Evolutionary conservation across 2,888 invertebrate genomes (phyloP), one percentile per base, ranked within the genome.

Genomic region (Zygothrica quintamaculata): DNA sequence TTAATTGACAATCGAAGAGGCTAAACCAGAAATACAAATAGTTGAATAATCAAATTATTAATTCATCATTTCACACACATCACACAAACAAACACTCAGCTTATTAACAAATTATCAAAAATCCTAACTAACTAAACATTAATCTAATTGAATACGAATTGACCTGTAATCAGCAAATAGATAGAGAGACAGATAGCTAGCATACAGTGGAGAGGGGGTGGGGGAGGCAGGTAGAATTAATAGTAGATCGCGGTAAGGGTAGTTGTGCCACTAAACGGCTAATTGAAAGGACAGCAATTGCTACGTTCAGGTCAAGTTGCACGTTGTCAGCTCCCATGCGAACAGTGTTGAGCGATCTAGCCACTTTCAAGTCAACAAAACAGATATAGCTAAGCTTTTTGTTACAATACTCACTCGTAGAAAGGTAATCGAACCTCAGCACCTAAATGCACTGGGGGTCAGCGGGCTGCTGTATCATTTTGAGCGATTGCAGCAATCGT

Each of bases 1-100:
- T 84, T 87, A 80, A 50, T 65, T 65, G 57, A 33, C 31, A 65
- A 39, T 67, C 61, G 44, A 57, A 52, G 62, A 46, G 46, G 22
- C 87, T 80, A 31, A 58, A 9, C 13, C 29, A 12, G 9, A 13
- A 33, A 12, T 12, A 15, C 8, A 31, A 26, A 56, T 11, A 6
- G 8, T 5, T 34, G 34, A 40, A 25, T 18, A 33, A 31, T 25
- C 47, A 44, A 51, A 48, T 29, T 8, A 26, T 26, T 26, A 26
- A 26, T n/a, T n/a, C n/a, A n/a, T n/a, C n/a, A 2, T 29, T 5
- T 9, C 29, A 29, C 29, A 29, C 13, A 11, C 11, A 13, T 26
- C 29, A 6, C 3, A 44, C 31, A 29, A 25, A 11, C 8, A 29
- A 26, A 31, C 16, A 7, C 40, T 40, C 25, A 12, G 11, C 33